Percentiles rank a stretch among this genome's conserved stretches.
phyloP scores from a whole-genome alignment of 2,888 invertebrate genomes.

The Amblyjoppa proteus region DNA sequence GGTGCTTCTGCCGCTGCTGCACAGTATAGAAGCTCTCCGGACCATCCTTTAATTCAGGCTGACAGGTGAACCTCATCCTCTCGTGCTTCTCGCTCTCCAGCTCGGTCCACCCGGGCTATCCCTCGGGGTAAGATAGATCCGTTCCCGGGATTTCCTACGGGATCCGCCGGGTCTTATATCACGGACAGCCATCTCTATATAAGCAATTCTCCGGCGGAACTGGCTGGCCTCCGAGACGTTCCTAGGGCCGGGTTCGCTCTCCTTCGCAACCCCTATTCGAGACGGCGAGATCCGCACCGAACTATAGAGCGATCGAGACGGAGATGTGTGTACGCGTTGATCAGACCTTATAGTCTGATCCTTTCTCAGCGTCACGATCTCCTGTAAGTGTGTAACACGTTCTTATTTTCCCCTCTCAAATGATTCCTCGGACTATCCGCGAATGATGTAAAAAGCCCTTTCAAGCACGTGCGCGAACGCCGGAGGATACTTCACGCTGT shows the following conservation, averaged over 20 bases:
- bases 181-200: constrained; percentile 84
- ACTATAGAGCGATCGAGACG: constrained; percentile 63
- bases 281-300: constrained; percentile 42
- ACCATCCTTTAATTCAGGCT: constrained; percentile 87
- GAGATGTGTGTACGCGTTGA: constrained; percentile 63
- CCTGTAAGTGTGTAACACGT: constrained; percentile 48
- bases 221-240: constrained; percentile 48
- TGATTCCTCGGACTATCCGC: constrained; percentile 46
- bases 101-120: constrained; percentile 76
- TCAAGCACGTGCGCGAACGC: constrained; percentile 51
- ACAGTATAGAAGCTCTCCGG: constrained; percentile 73
- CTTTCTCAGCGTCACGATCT: constrained; percentile 14
- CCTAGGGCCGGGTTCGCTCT: constrained; percentile 64
- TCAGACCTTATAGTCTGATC: constrained; percentile 70
- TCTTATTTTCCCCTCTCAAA: constrained; percentile 38
- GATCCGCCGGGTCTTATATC: constrained; percentile 85
- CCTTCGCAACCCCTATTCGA: constrained; percentile 52
- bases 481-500: background rate
- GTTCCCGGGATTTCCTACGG: constrained; percentile 85
- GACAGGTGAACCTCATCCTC: constrained; percentile 86
- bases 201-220: constrained; percentile 76
- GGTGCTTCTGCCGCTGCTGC: constrained; percentile 43
- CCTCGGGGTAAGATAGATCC: constrained; percentile 85
- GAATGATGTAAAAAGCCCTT: constrained; percentile 44
- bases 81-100: constrained; percentile 67